Evolutionary conservation across 2,113 vertebrate species (phyloP), one percentile per base, ranked within the genome.

Genomic region (Cottus gobio): DNA sequence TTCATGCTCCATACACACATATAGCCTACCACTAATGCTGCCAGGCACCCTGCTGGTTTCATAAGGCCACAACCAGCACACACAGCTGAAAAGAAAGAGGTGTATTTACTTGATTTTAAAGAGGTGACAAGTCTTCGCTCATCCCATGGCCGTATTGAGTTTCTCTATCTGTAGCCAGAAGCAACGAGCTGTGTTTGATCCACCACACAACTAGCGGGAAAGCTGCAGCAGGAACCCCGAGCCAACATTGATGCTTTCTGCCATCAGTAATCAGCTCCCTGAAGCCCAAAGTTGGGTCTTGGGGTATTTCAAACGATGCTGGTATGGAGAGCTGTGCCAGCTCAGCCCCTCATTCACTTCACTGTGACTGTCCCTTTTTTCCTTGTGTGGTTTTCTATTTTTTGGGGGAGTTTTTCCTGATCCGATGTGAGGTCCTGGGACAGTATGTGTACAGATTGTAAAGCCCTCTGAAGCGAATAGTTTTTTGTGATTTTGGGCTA

Each of bases 71-170:
- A 75, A 90, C 79, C 77, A 89, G 83, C 39, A 60, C 65, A 87
- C 86, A 85, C 85, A 88, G 80, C 86, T 80, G 70, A 81, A 71
- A 63, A 86, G 75, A 92, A 91, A 90, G 60, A 34, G 68, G 6
- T 22, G 37, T 61, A 89, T 91, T 90, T 91, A 83, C 74, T 79
- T 6, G 36, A 80, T 87, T 87, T 93, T 91, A 89, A 93, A 87
- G 90, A 92, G 84, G 89, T 92, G 90, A 83, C 78, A 91, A 91
- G 76, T 82, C 80, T 83, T 63, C 56, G 58, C 75, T 90, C 61
- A 76, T 84, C 67, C 70, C 20, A 48, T 50, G 52, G 71, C 5
- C 67, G 57, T 83, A 86, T 89, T 80, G 63, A 67, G 76, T 91
- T 83, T 85, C 88, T 58, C 52, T 48, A 37, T 79, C 79, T 83